Conservation (phyloP, 2,113 vertebrate genomes). For the Ceyx cyanopectus region DNA sequence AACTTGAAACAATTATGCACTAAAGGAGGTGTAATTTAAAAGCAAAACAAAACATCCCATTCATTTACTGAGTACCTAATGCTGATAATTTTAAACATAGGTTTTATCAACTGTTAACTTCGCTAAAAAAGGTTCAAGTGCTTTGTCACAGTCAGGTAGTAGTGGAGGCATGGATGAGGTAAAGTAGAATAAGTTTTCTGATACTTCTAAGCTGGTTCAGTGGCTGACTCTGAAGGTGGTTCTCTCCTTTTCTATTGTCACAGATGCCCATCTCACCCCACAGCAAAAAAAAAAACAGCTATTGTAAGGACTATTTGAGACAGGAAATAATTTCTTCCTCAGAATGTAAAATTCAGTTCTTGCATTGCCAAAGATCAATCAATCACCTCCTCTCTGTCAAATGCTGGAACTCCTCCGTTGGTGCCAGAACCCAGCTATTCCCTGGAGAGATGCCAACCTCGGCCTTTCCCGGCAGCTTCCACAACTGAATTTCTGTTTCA, state of each 20-base stretch:
- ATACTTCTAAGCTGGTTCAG: background rate
- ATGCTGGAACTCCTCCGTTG: background rate
- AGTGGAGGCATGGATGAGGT: background rate
- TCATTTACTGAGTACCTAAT: background rate
- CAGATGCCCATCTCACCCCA: background rate
- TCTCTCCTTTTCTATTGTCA: background rate
- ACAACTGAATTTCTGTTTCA: background rate
- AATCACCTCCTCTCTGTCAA: background rate
- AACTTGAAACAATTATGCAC: background rate
- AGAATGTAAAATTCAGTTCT: background rate
- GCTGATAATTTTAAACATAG: background rate
- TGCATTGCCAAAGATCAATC: background rate
- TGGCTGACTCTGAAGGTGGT: background rate
- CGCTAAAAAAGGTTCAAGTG: background rate
- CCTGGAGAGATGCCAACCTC: background rate
- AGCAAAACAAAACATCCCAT: background rate
- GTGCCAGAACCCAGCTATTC: background rate
- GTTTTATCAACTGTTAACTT: background rate
- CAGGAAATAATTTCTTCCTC: background rate
- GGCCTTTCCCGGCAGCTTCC: background rate
- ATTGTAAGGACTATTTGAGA: background rate
- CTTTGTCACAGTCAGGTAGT: background rate
- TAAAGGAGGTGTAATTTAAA: background rate
- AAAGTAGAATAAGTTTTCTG: background rate
- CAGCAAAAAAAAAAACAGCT: background rate